Evolutionary conservation across 2,113 vertebrate genomes (phyloP).

Genomic region (rat (Rattus norvegicus)): DNA sequence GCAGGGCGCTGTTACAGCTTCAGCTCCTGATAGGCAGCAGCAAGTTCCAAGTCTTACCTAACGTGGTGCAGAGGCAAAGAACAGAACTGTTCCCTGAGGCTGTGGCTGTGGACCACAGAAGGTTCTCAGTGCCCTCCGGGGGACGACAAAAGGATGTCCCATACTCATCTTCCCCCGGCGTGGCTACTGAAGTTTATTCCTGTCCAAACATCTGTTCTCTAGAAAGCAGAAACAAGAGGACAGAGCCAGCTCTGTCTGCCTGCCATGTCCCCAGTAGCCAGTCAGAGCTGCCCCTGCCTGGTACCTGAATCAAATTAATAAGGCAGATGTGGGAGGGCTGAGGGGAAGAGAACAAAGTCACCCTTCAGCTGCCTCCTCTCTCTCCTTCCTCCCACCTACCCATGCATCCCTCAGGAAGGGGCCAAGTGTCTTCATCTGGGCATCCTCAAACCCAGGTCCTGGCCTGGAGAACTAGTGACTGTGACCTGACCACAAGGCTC

Average conservation of each 20-base stretch:
- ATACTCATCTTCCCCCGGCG: not conserved
- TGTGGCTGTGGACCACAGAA: not conserved
- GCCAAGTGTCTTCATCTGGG: too few relatives aligned
- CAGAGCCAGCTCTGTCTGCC: not conserved
- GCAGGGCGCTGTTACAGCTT: not conserved
- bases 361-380: not conserved
- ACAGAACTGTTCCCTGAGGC: too few relatives aligned
- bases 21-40: too few relatives aligned
- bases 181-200: too few relatives aligned
- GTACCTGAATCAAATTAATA: not conserved
- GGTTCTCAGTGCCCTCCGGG: too few relatives aligned
- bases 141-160: not conserved
- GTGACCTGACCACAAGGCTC: not conserved
- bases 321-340: not conserved
- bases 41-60: not conserved
- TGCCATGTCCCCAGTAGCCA: not conserved
- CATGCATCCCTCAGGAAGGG: not conserved
- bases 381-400: accelerated
- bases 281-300: too few relatives aligned
- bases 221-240: not conserved
- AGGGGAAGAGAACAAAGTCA: not conserved
- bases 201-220: not conserved
- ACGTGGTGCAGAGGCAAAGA: accelerated
- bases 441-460: not conserved
- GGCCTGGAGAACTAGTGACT: not conserved